These are phyloP conservation scores for Picathartes gymnocephalus DNA, from an alignment of 2,113 vertebrate species.

Conservation along the genomic window DNA sequence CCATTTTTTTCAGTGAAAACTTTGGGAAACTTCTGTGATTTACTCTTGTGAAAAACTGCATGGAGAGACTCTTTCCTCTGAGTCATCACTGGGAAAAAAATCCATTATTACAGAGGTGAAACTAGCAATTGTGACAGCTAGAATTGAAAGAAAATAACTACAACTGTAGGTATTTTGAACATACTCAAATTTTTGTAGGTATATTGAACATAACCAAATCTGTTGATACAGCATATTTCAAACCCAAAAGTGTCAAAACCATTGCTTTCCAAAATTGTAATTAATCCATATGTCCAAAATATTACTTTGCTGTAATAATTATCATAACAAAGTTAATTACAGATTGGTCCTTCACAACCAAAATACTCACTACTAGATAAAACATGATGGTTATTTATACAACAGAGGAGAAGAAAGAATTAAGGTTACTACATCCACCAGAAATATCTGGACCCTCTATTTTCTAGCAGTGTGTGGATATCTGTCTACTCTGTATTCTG, in stretches of 20 bases:
- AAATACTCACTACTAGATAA: background rate
- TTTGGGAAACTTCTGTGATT: background rate
- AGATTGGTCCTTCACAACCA: background rate
- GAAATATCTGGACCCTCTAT: background rate
- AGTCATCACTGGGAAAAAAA: background rate
- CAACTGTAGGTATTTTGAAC: background rate
- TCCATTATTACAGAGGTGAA: background rate
- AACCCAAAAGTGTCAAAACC: background rate
- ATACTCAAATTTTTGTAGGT: background rate
- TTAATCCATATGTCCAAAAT: background rate
- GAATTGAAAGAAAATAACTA: background rate
- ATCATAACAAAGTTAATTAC: background rate
- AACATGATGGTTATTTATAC: background rate
- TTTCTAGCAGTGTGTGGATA: background rate
- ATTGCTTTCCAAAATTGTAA: background rate
- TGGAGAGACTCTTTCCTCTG: background rate
- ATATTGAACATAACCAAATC: background rate
- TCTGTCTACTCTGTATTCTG: background rate
- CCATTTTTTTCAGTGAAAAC: background rate
- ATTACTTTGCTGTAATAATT: background rate
- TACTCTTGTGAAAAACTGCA: background rate
- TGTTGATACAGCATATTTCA: background rate
- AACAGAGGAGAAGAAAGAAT: background rate
- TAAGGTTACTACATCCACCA: background rate
- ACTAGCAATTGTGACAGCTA: background rate